A percentile compares a stretch with the other conserved stretches of the same genome.
Evolutionary conservation across 1,140 invertebrate species (phyloP).

Genomic region (Caenorhabditis latens): DNA sequence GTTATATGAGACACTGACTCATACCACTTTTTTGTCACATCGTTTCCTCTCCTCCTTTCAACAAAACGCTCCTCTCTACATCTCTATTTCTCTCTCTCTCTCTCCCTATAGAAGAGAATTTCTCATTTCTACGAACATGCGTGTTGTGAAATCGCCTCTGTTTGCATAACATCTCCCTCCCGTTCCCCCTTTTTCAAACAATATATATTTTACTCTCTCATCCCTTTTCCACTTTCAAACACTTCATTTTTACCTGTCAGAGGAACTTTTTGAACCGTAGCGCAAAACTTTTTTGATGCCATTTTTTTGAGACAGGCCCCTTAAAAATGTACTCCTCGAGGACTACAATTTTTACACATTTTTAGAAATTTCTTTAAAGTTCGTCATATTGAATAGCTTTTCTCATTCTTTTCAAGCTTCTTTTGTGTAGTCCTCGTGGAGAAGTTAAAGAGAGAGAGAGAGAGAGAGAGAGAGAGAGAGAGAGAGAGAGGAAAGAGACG

Average conservation of each 20-base stretch:
- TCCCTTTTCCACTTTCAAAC: too few relatives aligned
- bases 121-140: constrained; percentile 18
- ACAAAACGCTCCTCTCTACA: constrained; percentile 1
- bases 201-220: too few relatives aligned
- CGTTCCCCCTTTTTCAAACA: neutral
- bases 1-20: neutral
- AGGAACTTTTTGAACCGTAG: neutral
- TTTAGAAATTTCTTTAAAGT: too few relatives aligned
- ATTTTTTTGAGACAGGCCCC: too few relatives aligned
- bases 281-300: too few relatives aligned
- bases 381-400: too few relatives aligned
- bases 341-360: too few relatives aligned
- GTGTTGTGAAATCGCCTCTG: constrained; percentile 49
- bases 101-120: too few relatives aligned
- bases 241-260: too few relatives aligned
- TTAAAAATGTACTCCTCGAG: too few relatives aligned
- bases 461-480: neutral
- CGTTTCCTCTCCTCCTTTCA: constrained; percentile 8
- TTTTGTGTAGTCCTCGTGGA: too few relatives aligned
- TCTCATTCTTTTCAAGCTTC: too few relatives aligned
- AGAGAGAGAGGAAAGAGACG: neutral
- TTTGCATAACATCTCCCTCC: constrained; percentile 37
- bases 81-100: constrained; percentile 4
- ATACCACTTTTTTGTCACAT: neutral
- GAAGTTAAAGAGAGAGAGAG: neutral